Percentiles rank a stretch among this genome's conserved stretches.
phyloP scores from a whole-genome alignment of 64 coral and sea anemone genomes.

The Montipora foliosa region DNA sequence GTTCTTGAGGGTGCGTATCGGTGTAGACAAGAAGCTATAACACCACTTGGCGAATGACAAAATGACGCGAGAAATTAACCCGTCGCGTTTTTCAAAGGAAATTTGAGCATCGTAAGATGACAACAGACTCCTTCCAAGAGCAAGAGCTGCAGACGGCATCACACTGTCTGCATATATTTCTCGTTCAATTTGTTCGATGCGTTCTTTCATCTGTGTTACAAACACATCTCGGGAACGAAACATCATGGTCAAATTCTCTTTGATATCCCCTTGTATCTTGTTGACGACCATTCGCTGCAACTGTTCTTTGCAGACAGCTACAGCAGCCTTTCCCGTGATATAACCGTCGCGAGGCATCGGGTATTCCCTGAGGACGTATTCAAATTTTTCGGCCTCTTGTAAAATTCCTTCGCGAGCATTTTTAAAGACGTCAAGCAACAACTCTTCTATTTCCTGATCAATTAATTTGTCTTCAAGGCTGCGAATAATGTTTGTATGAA shows the following conservation, averaged over 20 bases:
- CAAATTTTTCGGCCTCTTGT: conserved; percentile 37
- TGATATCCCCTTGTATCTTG: conserved; percentile 30
- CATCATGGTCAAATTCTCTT: conserved; percentile 33
- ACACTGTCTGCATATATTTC: conserved; percentile 3
- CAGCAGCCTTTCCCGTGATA: conserved; percentile 31
- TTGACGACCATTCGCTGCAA: conserved; percentile 52
- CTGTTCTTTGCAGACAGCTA: conserved; percentile 36
- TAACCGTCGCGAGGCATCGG: not conserved
- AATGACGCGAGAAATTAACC: not conserved
- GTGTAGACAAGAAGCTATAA: not conserved
- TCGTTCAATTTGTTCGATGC: conserved; percentile 48
- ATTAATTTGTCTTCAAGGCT: conserved; percentile 1
- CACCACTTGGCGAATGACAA: not conserved
- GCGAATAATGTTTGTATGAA: conserved; percentile 41
- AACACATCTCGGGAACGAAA: conserved; percentile 62
- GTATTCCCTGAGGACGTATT: conserved; percentile 35
- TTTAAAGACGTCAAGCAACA: not conserved
- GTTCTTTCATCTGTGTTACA: conserved; percentile 15
- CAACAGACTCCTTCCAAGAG: conserved; percentile 29
- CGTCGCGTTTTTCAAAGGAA: not conserved
- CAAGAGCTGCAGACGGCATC: conserved; percentile 14
- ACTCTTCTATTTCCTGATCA: conserved; percentile 25
- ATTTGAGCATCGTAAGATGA: conserved; percentile 38
- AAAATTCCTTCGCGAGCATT: not conserved
- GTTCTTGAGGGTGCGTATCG: not conserved